phyloP scores from a whole-genome alignment of 2,113 vertebrate genomes.

The Centrocercus urophasianus region DNA sequence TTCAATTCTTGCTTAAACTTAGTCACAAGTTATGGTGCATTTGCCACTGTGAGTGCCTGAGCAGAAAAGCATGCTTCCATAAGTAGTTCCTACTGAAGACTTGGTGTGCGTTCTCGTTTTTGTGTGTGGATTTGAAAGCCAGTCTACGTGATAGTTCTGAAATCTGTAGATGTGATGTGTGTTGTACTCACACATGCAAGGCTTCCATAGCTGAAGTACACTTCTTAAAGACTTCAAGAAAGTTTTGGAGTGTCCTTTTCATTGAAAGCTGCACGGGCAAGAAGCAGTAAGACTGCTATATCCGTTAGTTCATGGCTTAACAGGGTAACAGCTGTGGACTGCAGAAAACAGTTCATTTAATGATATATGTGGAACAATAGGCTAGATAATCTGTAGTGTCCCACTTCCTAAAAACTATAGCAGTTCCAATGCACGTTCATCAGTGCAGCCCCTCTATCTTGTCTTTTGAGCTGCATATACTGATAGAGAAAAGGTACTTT shows the following conservation, averaged over 20 bases:
- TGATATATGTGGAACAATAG: not conserved
- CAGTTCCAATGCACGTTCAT: not conserved
- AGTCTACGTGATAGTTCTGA: not conserved
- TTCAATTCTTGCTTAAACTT: not conserved
- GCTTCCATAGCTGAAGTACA: not conserved
- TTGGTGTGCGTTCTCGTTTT: not conserved
- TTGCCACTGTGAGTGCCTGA: not conserved
- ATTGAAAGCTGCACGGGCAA: not conserved
- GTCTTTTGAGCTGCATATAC: not conserved
- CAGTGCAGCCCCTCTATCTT: not conserved
- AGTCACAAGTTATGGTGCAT: not conserved
- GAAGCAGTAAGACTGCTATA: not conserved
- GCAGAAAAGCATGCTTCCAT: not conserved
- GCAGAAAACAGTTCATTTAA: not conserved
- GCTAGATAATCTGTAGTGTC: not conserved
- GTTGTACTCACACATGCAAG: not conserved
- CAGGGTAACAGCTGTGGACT: not conserved
- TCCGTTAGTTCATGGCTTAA: not conserved
- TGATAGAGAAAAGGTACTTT: not conserved
- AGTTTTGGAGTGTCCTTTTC: not conserved
- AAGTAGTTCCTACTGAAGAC: not conserved
- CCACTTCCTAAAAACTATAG: not conserved
- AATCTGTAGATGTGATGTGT: not conserved
- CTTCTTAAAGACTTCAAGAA: not conserved
- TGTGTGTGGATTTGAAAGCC: not conserved